A percentile compares a stretch with the other conserved stretches of the same genome.
Conservation (phyloP, 1,140 invertebrate genomes). For the Drosophila pseudoobscura region DNA sequence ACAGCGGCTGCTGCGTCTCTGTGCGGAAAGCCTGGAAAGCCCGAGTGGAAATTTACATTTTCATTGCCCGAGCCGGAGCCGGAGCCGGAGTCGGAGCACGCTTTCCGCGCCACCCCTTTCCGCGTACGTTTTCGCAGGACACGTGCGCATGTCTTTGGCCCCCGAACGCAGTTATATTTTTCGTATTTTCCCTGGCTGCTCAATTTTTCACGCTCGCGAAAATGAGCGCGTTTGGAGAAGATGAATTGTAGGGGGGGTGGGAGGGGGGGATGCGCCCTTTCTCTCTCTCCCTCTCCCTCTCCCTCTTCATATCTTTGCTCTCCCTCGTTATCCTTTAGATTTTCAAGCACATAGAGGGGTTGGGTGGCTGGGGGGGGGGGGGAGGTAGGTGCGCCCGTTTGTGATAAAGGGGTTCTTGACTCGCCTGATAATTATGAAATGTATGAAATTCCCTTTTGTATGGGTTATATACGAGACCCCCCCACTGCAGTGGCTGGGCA, state of each 20-base stretch:
- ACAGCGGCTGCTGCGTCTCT: conserved; percentile 64
- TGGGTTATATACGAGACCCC: conserved; percentile 61
- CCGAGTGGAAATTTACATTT: conserved; percentile 66
- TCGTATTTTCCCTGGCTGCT: conserved; percentile 42
- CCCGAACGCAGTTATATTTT: conserved; percentile 52
- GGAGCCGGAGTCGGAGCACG: neutral
- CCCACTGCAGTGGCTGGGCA: neutral
- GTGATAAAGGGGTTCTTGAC: conserved; percentile 79
- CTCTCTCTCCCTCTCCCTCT: conserved; percentile 15
- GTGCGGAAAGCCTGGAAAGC: conserved; percentile 56
- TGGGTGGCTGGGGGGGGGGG: neutral
- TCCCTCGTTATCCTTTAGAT: conserved; percentile 55
- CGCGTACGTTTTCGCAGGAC: conserved; percentile 34
- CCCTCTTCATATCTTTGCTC: conserved; percentile 8
- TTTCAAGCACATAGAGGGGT: conserved; percentile 27
- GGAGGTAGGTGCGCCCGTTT: conserved; percentile 61
- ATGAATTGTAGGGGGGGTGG: neutral
- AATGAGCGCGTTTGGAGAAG: conserved; percentile 61
- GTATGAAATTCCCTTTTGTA: conserved; percentile 75
- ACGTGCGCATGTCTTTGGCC: conserved; percentile 76
- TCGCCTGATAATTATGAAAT: conserved; percentile 77
- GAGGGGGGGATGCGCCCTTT: conserved; percentile 13
- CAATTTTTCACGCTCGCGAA: conserved; percentile 79
- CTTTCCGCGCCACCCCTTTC: conserved; percentile 48
- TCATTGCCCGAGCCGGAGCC: conserved; percentile 18